Percentiles rank a stretch among this genome's conserved stretches.
Conservation (phyloP, 2,113 vertebrate genomes). For the Dicaeum eximium region DNA sequence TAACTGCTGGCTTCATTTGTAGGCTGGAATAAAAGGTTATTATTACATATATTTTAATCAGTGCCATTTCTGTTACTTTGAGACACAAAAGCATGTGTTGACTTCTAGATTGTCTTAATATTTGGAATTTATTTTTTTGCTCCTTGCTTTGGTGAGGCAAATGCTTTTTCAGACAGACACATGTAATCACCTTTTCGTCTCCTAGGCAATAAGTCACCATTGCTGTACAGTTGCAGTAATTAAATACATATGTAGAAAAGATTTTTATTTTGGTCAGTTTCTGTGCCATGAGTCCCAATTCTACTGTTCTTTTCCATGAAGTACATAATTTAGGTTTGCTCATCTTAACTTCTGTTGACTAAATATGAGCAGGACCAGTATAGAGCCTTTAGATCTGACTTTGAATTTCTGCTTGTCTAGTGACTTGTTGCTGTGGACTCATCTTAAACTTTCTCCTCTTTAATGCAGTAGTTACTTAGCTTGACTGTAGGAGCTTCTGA, state of each 20-base stretch:
- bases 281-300: background rate
- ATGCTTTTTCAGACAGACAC: background rate
- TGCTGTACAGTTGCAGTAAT: background rate
- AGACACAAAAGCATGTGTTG: background rate
- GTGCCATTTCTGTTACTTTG: background rate
- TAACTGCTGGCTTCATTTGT: background rate
- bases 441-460: background rate
- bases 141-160: background rate
- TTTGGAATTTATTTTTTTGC: background rate
- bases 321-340: background rate
- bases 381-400: background rate
- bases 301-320: background rate
- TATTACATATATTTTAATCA: background rate
- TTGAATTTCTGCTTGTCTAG: background rate
- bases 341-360: background rate
- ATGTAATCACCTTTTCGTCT: background rate
- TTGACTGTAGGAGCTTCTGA: background rate
- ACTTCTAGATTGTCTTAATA: background rate
- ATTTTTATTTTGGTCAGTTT: background rate
- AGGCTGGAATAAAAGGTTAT: background rate
- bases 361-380: background rate
- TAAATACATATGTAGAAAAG: background rate
- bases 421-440: background rate
- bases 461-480: background rate
- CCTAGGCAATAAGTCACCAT: background rate